These are phyloP conservation scores for Ephialtes manifestator DNA, from an alignment of 2,888 invertebrate species.

Conservation along the genomic window DNA sequence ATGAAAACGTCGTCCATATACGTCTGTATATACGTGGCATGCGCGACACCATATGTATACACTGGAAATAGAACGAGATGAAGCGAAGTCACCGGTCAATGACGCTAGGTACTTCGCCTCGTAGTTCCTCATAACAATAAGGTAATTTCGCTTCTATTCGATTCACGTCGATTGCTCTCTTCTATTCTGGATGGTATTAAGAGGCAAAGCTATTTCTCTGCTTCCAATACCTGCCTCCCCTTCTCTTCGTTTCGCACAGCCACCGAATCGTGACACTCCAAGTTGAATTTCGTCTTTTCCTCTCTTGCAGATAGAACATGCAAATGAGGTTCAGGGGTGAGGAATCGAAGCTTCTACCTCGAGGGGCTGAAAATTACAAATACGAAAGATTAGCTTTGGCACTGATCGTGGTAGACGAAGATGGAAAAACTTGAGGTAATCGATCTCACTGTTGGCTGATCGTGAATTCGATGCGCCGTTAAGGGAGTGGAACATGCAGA, in stretches of 20 bases:
- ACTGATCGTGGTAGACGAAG: slow-evolving; percentile 19
- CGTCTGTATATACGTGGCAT: background rate
- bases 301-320: background rate
- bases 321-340: background rate
- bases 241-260: slow-evolving; percentile 1
- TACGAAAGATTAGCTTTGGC: slow-evolving; percentile 33
- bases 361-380: slow-evolving; percentile 5
- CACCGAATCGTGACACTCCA: background rate
- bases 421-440: slow-evolving; percentile 8
- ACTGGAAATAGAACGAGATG: background rate
- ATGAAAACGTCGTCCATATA: slow-evolving; percentile 1
- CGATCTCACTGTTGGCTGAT: background rate
- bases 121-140: slow-evolving; percentile 75
- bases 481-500: background rate
- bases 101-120: slow-evolving; percentile 4
- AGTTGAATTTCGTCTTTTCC: background rate
- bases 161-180: slow-evolving; percentile 81
- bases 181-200: slow-evolving; percentile 80
- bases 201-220: slow-evolving; percentile 78
- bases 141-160: slow-evolving; percentile 82
- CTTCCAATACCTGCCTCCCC: slow-evolving; percentile 46
- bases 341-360: background rate
- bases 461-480: slow-evolving; percentile 1
- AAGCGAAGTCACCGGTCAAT: slow-evolving; percentile 27
- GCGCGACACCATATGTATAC: background rate